These are phyloP conservation scores for Zosterops borbonicus DNA, from an alignment of 2,113 vertebrate genomes.

Conservation along the genomic window DNA sequence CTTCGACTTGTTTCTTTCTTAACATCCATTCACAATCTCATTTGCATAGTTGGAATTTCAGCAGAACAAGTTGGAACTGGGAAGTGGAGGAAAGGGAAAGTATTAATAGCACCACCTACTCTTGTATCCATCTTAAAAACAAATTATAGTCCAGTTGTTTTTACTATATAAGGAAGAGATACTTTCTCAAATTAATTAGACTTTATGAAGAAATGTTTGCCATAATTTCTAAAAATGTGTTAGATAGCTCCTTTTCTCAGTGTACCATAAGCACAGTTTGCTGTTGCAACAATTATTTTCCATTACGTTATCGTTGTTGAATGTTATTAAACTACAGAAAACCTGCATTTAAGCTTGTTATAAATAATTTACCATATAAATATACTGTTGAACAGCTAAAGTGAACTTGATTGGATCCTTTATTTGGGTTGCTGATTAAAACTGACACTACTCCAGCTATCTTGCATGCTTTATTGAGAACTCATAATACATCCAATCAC, in stretches of 20 bases:
- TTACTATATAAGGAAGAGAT: not conserved
- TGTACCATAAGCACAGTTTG: not conserved
- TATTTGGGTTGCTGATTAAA: slow-evolving; percentile 28
- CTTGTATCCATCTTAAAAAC: not conserved
- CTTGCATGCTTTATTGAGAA: slow-evolving; percentile 1
- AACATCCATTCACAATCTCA: not conserved
- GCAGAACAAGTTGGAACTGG: not conserved
- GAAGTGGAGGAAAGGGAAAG: not conserved
- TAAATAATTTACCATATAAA: slow-evolving; percentile 5
- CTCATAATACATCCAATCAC: not conserved
- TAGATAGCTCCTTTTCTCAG: not conserved
- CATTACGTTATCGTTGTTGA: not conserved
- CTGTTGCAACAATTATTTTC: not conserved
- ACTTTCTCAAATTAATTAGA: not conserved
- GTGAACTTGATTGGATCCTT: not conserved
- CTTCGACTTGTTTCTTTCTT: not conserved
- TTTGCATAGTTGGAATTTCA: not conserved
- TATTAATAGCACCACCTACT: not conserved
- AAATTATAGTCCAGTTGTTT: not conserved
- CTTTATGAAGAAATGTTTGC: not conserved
- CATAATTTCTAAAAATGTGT: not conserved
- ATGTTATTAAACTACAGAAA: not conserved
- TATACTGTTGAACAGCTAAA: not conserved
- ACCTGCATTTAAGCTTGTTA: not conserved
- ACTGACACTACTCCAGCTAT: not conserved